phyloP scores from a whole-genome alignment of 2,888 invertebrate genomes.

The Hemistola chrysoprasaria region DNA sequence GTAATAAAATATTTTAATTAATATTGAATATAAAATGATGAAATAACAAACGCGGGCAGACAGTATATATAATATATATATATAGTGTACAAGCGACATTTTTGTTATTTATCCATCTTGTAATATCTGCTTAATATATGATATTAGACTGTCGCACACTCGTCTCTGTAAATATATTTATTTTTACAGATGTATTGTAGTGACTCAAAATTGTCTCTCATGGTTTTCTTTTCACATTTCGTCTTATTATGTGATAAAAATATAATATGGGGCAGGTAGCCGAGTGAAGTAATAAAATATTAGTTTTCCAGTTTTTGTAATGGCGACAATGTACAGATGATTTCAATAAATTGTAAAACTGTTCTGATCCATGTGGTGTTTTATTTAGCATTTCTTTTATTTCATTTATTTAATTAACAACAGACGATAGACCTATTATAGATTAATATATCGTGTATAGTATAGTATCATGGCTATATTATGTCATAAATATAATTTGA shows the following conservation, averaged over 20 bases:
- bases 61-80: constrained; percentile 37
- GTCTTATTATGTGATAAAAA: constrained; percentile 15
- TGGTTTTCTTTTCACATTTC: constrained; percentile 25
- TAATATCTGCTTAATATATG: too few species aligned
- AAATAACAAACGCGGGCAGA: constrained; percentile 51
- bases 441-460: too few species aligned
- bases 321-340: constrained; percentile 66
- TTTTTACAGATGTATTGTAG: constrained; percentile 64
- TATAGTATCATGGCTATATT: too few species aligned
- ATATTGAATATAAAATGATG: constrained; percentile 49
- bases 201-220: constrained; percentile 31
- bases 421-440: too few species aligned
- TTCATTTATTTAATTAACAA: constrained; percentile 1
- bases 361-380: constrained; percentile 56
- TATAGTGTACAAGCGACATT: constrained; percentile 41
- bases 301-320: not conserved
- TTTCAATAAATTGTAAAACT: constrained; percentile 64
- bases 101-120: constrained; percentile 40
- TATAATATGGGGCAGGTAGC: constrained; percentile 9
- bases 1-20: constrained; percentile 58
- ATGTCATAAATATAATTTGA: too few species aligned
- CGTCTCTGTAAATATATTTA: constrained; percentile 60
- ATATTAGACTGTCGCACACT: constrained; percentile 39
- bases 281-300: not conserved
- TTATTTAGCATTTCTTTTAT: constrained; percentile 31